Evolutionary conservation across 2,888 invertebrate genomes (phyloP).

Genomic region (Amaurobius ferox): DNA sequence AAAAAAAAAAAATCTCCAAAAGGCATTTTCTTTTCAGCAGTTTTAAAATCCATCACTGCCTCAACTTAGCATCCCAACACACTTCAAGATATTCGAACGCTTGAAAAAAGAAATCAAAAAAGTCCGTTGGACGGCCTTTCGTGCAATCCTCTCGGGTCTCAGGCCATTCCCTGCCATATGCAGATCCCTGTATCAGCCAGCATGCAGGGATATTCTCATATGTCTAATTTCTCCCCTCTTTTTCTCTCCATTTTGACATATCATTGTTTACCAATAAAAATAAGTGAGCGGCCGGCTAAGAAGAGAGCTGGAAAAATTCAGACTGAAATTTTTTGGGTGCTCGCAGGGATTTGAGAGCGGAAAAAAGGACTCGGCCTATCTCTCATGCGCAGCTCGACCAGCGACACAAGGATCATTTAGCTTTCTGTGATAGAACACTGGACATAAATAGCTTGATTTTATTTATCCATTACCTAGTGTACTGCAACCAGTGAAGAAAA

Average conservation of each 20-base stretch:
- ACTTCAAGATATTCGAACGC: not conserved
- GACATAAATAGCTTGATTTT: conserved; percentile 31
- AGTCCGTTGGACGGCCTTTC: not conserved
- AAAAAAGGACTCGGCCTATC: conserved; percentile 3
- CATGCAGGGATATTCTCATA: conserved; percentile 47
- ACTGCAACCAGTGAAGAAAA: too few species aligned
- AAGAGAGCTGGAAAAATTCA: not conserved
- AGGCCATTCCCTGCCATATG: conserved; percentile 41
- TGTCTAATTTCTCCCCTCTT: conserved; percentile 1
- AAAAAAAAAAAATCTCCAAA: too few species aligned
- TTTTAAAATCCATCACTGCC: conserved; percentile 66
- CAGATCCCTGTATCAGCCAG: too few species aligned
- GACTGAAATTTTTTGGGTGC: not conserved
- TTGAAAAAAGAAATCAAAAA: not conserved
- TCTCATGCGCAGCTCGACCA: not conserved
- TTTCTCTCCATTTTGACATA: not conserved
- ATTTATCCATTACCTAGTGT: too few species aligned
- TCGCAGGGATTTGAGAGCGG: not conserved
- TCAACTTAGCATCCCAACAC: conserved; percentile 51
- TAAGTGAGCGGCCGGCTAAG: conserved; percentile 46
- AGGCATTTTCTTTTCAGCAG: too few species aligned
- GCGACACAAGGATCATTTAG: conserved; percentile 40
- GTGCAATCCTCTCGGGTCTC: not conserved
- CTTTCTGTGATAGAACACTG: conserved; percentile 65
- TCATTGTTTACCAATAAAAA: conserved; percentile 65